Evolutionary conservation across 1,140 invertebrate species (phyloP).

Genomic region (Drosophila nigrodunni): DNA sequence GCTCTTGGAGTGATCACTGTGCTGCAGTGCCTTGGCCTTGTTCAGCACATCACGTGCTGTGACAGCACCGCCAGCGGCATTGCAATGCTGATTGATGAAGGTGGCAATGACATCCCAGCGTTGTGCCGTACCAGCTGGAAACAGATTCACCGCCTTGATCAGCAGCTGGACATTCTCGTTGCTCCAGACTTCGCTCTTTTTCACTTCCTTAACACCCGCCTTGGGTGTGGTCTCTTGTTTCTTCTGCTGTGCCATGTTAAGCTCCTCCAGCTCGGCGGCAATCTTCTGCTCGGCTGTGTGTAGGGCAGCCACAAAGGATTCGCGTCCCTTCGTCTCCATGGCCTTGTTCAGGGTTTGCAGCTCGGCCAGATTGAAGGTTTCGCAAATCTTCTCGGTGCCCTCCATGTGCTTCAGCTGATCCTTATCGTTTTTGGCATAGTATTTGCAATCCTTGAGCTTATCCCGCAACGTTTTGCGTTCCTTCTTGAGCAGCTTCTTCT

Average conservation of each 20-base stretch:
- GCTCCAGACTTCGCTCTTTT: slow-evolving; percentile 89
- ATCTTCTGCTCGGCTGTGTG: slow-evolving; percentile 90
- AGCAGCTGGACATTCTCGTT: slow-evolving; percentile 93
- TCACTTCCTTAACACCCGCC: slow-evolving; percentile 84
- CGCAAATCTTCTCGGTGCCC: slow-evolving; percentile 95
- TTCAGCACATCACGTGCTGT: slow-evolving; percentile 96
- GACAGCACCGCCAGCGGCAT: slow-evolving; percentile 74
- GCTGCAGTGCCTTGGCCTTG: slow-evolving; percentile 97
- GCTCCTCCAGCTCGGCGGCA: slow-evolving; percentile 89
- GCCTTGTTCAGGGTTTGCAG: slow-evolving; percentile 91
- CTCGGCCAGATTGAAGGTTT: slow-evolving; percentile 89
- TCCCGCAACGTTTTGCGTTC: slow-evolving; percentile 94
- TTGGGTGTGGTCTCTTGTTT: slow-evolving; percentile 62
- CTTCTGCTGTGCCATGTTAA: slow-evolving; percentile 74
- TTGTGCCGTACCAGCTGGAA: slow-evolving; percentile 97
- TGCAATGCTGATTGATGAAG: slow-evolving; percentile 96
- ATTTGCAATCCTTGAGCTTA: slow-evolving; percentile 94
- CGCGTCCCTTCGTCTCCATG: slow-evolving; percentile 88
- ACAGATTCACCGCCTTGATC: slow-evolving; percentile 98
- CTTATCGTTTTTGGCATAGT: slow-evolving; percentile 90
- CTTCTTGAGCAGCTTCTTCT: slow-evolving; percentile 93
- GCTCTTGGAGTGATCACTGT: slow-evolving; percentile 94
- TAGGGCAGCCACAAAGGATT: slow-evolving; percentile 88
- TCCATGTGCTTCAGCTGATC: slow-evolving; percentile 94
- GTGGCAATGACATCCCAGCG: slow-evolving; percentile 98